Evolutionary conservation across 2,797 vertebrate species (phyloP).

Genomic region (Darevskia nairensis): DNA sequence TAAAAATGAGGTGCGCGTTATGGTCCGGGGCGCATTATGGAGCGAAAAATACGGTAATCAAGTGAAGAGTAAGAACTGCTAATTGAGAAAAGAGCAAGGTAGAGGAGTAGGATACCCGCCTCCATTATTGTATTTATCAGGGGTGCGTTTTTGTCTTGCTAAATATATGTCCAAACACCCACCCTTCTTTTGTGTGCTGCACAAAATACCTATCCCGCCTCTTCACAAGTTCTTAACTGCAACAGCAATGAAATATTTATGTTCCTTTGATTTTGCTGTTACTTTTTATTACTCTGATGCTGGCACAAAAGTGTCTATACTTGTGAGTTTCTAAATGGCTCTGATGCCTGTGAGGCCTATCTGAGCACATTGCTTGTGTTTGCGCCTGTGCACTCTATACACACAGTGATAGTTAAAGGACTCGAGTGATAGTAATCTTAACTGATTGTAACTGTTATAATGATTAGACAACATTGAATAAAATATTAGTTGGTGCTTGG

Average conservation of each 20-base stretch:
- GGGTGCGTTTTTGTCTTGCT: not conserved
- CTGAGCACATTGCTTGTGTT: not conserved
- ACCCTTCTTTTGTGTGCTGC: not conserved
- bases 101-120: not conserved
- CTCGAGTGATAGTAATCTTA: not conserved
- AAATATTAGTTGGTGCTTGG: not conserved
- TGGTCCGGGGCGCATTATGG: too few relatives aligned
- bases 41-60: too few relatives aligned
- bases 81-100: not conserved
- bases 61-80: not conserved
- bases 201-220: not conserved
- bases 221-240: not conserved
- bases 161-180: not conserved
- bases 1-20: too few relatives aligned
- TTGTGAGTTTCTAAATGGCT: not conserved
- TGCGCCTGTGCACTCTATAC: not conserved
- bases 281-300: too few relatives aligned
- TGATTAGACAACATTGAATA: not conserved
- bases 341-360: not conserved
- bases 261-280: not conserved
- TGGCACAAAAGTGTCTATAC: not conserved
- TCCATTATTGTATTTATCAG: not conserved
- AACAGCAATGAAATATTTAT: not conserved
- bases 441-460: not conserved
- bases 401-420: not conserved